Percentiles rank a stretch among this genome's conserved stretches.
Evolutionary conservation across 2,888 invertebrate genomes (phyloP).

Genomic region (Drosophila kuntzei): DNA sequence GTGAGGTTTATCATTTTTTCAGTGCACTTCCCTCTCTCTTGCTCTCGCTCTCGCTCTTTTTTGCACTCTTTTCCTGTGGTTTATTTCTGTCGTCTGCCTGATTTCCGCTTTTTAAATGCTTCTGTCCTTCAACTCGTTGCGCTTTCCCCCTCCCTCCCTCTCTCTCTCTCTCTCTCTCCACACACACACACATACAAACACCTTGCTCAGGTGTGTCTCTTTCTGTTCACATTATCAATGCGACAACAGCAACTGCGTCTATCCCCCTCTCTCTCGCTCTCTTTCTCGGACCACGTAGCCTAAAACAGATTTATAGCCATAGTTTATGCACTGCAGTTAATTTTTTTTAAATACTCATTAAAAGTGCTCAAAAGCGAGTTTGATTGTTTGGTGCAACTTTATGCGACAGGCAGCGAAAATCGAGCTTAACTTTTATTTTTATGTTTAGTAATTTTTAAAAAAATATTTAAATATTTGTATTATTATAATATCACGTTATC

Average conservation of each 20-base stretch:
- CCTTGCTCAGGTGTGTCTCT: background rate
- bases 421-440: background rate
- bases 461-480: too few species aligned
- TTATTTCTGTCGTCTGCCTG: constrained; percentile 74
- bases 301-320: constrained; percentile 66
- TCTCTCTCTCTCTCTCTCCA: constrained; percentile 1
- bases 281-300: constrained; percentile 31
- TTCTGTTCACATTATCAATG: constrained; percentile 40
- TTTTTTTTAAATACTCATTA: constrained; percentile 21
- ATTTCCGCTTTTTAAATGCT: constrained; percentile 80
- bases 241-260: constrained; percentile 27
- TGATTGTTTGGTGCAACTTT: background rate
- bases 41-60: constrained; percentile 20
- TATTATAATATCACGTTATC: too few species aligned
- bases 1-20: too few species aligned
- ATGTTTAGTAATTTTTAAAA: too few species aligned
- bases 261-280: background rate
- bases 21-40: background rate
- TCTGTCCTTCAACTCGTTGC: constrained; percentile 55
- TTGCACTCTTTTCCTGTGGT: constrained; percentile 48
- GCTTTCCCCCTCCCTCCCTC: background rate
- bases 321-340: constrained; percentile 60
- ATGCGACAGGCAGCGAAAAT: background rate
- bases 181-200: constrained; percentile 8
- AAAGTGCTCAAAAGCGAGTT: background rate